Evolutionary conservation across 37 sponge, comb jelly and placozoan species (phyloP), one percentile per base, ranked within the genome.

Genomic region (Cladorhizidae sp.): DNA sequence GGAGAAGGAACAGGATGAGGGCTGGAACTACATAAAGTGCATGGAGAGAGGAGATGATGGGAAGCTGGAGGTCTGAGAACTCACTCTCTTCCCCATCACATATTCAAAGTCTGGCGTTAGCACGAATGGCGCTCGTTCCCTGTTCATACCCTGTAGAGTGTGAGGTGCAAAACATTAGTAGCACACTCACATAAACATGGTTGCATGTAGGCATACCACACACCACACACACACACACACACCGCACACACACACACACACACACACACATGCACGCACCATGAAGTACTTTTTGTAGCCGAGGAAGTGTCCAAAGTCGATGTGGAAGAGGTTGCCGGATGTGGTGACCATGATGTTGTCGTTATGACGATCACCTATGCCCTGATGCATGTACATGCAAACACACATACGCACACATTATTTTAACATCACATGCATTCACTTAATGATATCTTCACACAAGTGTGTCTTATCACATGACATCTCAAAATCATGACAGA

Each of bases 281-380:
- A 87, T 50, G 61, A 87, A 83, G 29, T 77, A 68, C 76, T 98
- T 98, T 38, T 73, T 90, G 80, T 98, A 90, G 3, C 98, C 98
- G 5, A 98, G 88, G 75, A 98, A 98, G 65, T 98, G 98, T 35
- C 98, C 98, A 88, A 98, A 98, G 76, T 98, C 98, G 43, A 98
- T 98, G 76, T 98, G 98, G 63, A 98, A 94, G 65, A 95, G 91
- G 77, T 90, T 93, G 0, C 98, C 98, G 39, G 80, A 80, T 21
- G 84, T 82, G 64, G 95, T 93, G 37, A 98, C 90, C 93, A 96
- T 92, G 67, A 96, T 89, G 81, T 96, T 96, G 87, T 96, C 96
- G 65, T 96, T 96, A 57, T 96, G 96, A 36, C 96, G 87, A 78
- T 96, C 96, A 40, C 96, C 96, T 69, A 96, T 96, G 51, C 96